Base-by-base conservation (phyloP, 1,140 invertebrate species). In the Carcinoscorpius rotundicauda region DNA sequence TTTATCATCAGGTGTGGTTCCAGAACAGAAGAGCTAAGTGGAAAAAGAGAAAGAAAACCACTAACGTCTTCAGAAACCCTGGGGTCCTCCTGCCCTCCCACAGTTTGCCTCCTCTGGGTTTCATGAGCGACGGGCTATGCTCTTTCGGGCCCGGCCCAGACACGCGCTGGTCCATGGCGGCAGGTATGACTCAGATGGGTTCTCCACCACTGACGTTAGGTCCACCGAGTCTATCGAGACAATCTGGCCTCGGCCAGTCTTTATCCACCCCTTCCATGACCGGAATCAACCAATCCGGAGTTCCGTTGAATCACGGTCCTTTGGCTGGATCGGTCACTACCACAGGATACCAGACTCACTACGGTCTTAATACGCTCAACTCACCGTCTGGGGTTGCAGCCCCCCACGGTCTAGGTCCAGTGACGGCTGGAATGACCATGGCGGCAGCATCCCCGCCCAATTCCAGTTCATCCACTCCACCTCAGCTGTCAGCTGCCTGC, bases 1-100 rank as follows among this genome's bases (percentile, higher is more conserved):
- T 0, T 29, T 29, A 11, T 57, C 48, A 53, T 4, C 51, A 69
- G 68, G 68, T 69, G 0, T 69, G 68, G 68, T 69, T 69, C 56
- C 68, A 69, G 52, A 69, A 69, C 48, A 62, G 68, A 5, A 81
- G 93, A 63, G 93, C 93, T 1, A 97, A 96, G 79, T 94, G 91
- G 89, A 83, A 93, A 64, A 95, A 96, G 77, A 82, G 91, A 66
- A 92, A 95, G 78, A 96, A 94, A 76, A 86, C 87, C 3, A 75
- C 71, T 73, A 67, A 94, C 75, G 91, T 97, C 8, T 97, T 97
- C 77, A 82, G 93, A 57, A 88, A 90, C 0, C 88, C 93, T 0
- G 89, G 90, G 8, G 86, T 90, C 3, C 81, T 97, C 62, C 80
- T 97, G 70, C 93, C 94, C 51, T 95, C 93, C 1, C 93, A 97